Base-by-base conservation (phyloP, 2,888 invertebrate genomes). In the Coecobrya sp. region DNA sequence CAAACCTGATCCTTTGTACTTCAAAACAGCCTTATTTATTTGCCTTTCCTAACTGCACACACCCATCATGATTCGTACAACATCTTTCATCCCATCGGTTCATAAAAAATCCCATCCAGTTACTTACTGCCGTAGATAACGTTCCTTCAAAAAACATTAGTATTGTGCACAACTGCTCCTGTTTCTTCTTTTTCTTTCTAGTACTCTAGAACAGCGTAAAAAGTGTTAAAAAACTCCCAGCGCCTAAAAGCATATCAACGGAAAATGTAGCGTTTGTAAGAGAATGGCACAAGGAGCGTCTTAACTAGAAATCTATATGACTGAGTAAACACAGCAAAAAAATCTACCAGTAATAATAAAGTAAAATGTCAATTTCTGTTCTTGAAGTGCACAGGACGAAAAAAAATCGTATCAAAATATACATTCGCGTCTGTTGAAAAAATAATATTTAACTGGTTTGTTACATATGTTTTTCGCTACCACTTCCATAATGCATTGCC, bases 1-100 rank as follows among this genome's bases (percentile, higher is more conserved):
- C 79, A 88, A 81, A 79, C 70, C 68, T 81, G 76, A 59, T 59
- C 76, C 87, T 79, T 88, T 88, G 88, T 88, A 62, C 65, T 65
- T 88, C 49, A 45, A 73, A 87, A 76, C 79, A 73, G 59, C 86
- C 59, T 52, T 52, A 81, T 81, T 81, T 81, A 81, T 81, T 81
- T 81, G 81, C 81, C 55, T 36, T 52, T 70, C 59, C 52, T 55
- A 82, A 79, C 52, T 52, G n/a, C 52, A 79, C 27, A 49, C 49
- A 79, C 79, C 52, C 79, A 79, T 79, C 70, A 70, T 25, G 42
- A 70, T 70, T 70, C 22, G 8, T 70, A n/a, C 68, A 68, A 30
- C 70, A 70, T 70, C 82, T 82, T 82, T 82, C 79, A 79, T 79
- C 82, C 30, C 8, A 70, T 70, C 70, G 70, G 70, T 42, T 70